phyloP scores from a whole-genome alignment of 2,888 invertebrate genomes.

The Drosophila buzzatii region DNA sequence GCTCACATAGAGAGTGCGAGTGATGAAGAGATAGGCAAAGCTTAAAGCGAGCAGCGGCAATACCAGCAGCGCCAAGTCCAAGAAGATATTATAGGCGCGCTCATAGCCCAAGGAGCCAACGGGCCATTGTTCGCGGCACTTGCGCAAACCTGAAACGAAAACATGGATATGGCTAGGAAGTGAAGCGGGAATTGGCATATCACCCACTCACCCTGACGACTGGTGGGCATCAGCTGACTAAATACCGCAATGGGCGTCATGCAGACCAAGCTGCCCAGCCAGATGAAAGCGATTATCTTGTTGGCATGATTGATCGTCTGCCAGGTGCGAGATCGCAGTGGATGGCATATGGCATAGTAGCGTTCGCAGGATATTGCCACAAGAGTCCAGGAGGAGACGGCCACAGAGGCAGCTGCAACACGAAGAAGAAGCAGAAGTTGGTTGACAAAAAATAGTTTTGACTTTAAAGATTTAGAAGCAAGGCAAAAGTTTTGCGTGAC shows the following conservation, averaged over 20 bases:
- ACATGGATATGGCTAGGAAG: not conserved
- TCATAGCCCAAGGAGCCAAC: conserved; percentile 86
- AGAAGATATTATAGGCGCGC: conserved; percentile 87
- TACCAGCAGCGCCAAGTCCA: conserved; percentile 89
- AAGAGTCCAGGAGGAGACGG: conserved; percentile 91
- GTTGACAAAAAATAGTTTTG: no score
- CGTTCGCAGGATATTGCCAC: conserved; percentile 92
- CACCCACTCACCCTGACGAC: conserved; percentile 79
- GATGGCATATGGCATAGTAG: conserved; percentile 92
- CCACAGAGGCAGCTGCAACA: conserved; percentile 89
- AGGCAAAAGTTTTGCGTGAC: no score
- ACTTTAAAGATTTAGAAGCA: no score
- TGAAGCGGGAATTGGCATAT: not conserved
- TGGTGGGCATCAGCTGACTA: conserved; percentile 87
- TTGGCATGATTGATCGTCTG: conserved; percentile 91
- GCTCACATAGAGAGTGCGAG: conserved; percentile 83
- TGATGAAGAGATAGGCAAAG: conserved; percentile 88
- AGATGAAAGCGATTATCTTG: conserved; percentile 89
- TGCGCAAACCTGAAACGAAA: conserved; percentile 86
- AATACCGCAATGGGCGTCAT: conserved; percentile 89
- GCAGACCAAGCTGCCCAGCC: conserved; percentile 88
- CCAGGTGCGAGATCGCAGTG: conserved; percentile 90
- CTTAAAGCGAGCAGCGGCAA: conserved; percentile 89
- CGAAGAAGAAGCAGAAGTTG: not conserved
- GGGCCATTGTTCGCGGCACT: conserved; percentile 89